A percentile compares a stretch with the other conserved stretches of the same genome.
phyloP scores from a whole-genome alignment of 2,888 invertebrate genomes.

The Isoperla grammatica region DNA sequence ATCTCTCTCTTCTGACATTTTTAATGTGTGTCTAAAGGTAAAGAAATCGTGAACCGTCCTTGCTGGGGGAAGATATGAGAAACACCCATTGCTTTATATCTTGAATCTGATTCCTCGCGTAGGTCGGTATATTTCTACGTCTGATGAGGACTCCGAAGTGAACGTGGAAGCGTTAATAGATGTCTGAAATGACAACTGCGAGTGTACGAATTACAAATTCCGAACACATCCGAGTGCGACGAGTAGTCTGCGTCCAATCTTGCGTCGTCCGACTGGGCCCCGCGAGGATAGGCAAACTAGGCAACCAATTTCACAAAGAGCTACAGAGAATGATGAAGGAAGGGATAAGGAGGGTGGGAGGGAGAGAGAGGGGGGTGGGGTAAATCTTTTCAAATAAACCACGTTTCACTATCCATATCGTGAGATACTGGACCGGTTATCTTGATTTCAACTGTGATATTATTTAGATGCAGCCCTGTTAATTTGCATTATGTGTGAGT shows the following conservation, averaged over 20 bases:
- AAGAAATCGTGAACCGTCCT: too few species aligned
- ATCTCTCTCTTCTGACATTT: too few species aligned
- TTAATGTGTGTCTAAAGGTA: too few species aligned
- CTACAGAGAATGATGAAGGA: slow-evolving; percentile 4
- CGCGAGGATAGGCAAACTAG: slow-evolving; percentile 9
- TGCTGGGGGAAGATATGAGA: too few species aligned
- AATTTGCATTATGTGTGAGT: too few species aligned
- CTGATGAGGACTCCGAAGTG: background rate
- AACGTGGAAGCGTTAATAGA: background rate
- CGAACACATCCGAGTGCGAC: background rate
- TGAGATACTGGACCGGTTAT: background rate
- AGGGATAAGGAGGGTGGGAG: background rate
- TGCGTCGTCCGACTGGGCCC: background rate
- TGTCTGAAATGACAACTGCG: slow-evolving; percentile 3
- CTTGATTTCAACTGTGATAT: too few species aligned
- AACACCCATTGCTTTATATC: too few species aligned
- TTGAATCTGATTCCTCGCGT: background rate
- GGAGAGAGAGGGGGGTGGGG: background rate
- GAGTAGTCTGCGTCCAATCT: slow-evolving; percentile 5
- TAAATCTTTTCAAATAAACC: background rate
- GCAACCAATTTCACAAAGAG: slow-evolving; percentile 10
- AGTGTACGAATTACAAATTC: slow-evolving; percentile 2
- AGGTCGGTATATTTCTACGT: background rate
- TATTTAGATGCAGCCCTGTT: too few species aligned
- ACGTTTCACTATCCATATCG: background rate